Conservation (phyloP, 1,140 invertebrate genomes). For the Aethina tumida region DNA sequence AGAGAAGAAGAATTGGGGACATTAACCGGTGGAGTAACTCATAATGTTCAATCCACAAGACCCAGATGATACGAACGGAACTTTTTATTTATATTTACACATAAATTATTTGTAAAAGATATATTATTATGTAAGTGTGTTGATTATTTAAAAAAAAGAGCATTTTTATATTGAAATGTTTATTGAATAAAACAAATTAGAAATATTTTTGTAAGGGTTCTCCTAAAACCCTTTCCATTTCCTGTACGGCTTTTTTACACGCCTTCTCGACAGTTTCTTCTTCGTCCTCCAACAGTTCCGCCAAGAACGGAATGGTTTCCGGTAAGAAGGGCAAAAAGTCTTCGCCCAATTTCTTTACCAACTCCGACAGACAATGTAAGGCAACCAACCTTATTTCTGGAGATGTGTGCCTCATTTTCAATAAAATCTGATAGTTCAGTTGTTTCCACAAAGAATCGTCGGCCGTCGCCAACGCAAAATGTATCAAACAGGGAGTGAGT, state of each 20-base stretch:
- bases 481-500: conserved; percentile 67
- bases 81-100: too few relatives aligned
- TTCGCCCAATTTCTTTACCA: conserved; percentile 67
- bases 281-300: conserved; percentile 76
- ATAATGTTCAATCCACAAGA: too few relatives aligned
- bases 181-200: conserved; percentile 33
- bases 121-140: too few relatives aligned
- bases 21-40: conserved; percentile 14
- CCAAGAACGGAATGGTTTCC: conserved; percentile 74
- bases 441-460: conserved; percentile 84
- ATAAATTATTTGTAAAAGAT: too few relatives aligned
- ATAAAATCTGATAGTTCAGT: conserved; percentile 77
- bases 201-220: conserved; percentile 80
- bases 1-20: conserved; percentile 23
- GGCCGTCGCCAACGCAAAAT: conserved; percentile 67
- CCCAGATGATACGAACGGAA: too few relatives aligned
- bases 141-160: too few relatives aligned
- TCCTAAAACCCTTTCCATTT: conserved; percentile 70
- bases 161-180: neutral
- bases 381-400: conserved; percentile 49
- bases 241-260: conserved; percentile 61
- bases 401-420: conserved; percentile 73
- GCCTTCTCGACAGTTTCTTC: conserved; percentile 64
- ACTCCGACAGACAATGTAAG: conserved; percentile 54
- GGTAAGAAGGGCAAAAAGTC: conserved; percentile 71